phyloP scores from a whole-genome alignment of 2,888 invertebrate species.

The Cataglyphis altisquamis region DNA sequence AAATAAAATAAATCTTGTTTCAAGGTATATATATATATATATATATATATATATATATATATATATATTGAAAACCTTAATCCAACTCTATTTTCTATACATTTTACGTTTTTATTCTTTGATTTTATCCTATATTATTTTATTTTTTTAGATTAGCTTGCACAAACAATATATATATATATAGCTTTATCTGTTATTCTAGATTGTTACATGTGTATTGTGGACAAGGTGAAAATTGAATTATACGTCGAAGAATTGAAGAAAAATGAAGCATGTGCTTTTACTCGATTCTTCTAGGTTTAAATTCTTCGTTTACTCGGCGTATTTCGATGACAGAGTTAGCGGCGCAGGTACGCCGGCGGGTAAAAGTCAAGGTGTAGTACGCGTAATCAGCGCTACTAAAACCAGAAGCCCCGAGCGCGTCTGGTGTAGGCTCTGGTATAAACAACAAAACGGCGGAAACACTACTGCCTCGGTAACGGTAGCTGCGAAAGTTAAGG shows the following conservation, averaged over 20 bases:
- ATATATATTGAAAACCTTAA: neutral
- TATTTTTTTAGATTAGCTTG: neutral
- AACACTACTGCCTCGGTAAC: slow-evolving; percentile 87
- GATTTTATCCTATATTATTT: neutral
- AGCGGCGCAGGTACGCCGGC: slow-evolving; percentile 73
- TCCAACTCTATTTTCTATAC: neutral
- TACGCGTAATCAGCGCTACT: slow-evolving; percentile 95
- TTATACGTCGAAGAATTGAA: neutral
- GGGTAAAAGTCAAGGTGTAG: slow-evolving; percentile 88
- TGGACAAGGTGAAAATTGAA: neutral
- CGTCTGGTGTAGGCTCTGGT: slow-evolving; percentile 94
- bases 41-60: neutral
- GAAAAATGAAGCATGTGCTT: neutral
- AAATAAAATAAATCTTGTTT: neutral
- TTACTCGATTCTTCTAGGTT: slow-evolving; percentile 87
- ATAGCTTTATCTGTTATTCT: neutral
- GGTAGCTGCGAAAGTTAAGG: slow-evolving; percentile 92
- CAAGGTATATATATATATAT: neutral
- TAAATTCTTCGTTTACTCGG: slow-evolving; percentile 97
- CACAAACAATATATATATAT: neutral
- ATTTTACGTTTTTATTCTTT: neutral
- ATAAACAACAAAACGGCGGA: slow-evolving; percentile 87
- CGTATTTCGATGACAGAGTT: slow-evolving; percentile 93
- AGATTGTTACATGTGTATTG: slow-evolving; percentile 5
- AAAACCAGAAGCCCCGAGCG: slow-evolving; percentile 94